Base-by-base conservation (phyloP, 2,113 vertebrate genomes). In the Passerina amoena region DNA sequence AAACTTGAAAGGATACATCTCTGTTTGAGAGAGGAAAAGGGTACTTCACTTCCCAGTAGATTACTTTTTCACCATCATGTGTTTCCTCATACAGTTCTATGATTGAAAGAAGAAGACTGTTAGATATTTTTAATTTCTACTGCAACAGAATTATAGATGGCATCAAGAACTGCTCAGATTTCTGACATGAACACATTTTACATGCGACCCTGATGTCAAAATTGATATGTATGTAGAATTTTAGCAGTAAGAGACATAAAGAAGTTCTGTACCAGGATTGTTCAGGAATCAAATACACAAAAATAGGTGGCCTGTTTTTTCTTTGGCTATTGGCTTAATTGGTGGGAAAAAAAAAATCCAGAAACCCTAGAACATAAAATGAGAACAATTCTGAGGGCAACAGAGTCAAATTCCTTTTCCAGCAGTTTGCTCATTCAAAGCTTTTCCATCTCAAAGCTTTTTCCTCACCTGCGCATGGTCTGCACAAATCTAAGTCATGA, bases 11-110 rank as follows among this genome's bases (percentile, higher is more conserved):
- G 99, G 99, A 99, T 99, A 99, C 99, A 40, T 99, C 99, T 97
- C 99, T 98, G 98, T 99, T 99, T 33, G 98, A 98, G 92, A 99
- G 88, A 45, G 98, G 98, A 40, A 99, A 98, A 1, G 99, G 99
- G 97, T 99, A 99, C 65, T 99, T 99, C 83, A 99, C 98, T 94
- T 99, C 98, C 99, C 99, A 99, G 98, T 99, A 99, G 85, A 99
- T 98, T 9, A 98, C 97, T 5, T 76, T 96, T 93, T 98, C 94
- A 80, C 98, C 98, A 37, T 94, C 77, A 5, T 96, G 97, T 45
- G 98, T 98, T 60, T 97, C 88, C 94, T 99, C 98, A 73, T 97
- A 92, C 28, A 98, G 90, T 48, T 97, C 98, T 98, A 51, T 1
- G 37, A 59, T 90, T 90, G n/a, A 82, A 70, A 72, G 61, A 88